phyloP scores from a whole-genome alignment of 2,113 vertebrate species.

The Thalassoma bifasciatum region DNA sequence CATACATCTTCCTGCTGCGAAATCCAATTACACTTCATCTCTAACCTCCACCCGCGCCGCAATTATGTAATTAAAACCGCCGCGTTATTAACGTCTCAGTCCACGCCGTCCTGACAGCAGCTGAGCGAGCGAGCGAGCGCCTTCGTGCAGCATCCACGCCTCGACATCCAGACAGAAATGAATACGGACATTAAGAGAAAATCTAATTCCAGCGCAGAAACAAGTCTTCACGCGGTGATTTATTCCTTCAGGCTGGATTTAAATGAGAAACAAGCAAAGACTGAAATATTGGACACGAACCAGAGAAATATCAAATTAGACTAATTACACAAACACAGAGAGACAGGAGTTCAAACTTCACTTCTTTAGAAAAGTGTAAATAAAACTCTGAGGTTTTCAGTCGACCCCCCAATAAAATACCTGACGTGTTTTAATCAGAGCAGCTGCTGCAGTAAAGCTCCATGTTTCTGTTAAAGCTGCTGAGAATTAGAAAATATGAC shows the following conservation, averaged over 20 bases:
- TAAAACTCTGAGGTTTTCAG: no score
- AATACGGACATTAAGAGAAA: constrained; percentile 1
- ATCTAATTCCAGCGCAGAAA: constrained; percentile 1
- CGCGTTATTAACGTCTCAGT: constrained; percentile 1
- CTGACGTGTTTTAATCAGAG: not conserved
- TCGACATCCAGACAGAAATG: not conserved
- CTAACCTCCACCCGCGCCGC: constrained; percentile 9
- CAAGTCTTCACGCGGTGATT: not conserved
- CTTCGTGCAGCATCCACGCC: no score
- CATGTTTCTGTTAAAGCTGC: not conserved
- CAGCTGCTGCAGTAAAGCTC: not conserved
- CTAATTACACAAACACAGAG: no score
- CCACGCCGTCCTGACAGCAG: not conserved
- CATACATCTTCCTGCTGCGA: not conserved
- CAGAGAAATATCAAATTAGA: no score
- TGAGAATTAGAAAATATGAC: no score
- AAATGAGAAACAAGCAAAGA: no score
- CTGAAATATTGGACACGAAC: no score
- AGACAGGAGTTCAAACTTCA: no score
- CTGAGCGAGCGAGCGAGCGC: not conserved
- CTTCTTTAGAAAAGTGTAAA: no score
- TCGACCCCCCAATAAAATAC: not conserved
- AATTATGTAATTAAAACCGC: constrained; percentile 9
- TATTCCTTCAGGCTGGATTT: not conserved
- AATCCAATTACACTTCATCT: constrained; percentile 22